Percentiles rank a stretch among this genome's conserved stretches.
Conservation (phyloP, 2,888 invertebrate genomes). For the Campopleginae sp. region DNA sequence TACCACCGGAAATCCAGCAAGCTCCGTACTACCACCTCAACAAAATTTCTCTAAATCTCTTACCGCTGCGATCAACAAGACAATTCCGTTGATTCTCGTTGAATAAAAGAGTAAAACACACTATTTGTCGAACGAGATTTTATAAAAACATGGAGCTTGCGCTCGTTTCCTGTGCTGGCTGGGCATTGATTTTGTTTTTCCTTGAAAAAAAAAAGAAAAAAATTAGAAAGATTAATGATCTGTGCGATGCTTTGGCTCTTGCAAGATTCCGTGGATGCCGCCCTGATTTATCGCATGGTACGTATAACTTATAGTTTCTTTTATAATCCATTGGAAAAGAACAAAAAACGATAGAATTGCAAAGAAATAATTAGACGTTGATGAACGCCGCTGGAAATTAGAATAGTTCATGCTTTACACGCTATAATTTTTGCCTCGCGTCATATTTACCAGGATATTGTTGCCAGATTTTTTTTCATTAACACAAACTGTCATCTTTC, state of each 20-base stretch:
- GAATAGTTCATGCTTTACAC: conserved; percentile 19
- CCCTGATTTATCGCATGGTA: conserved; percentile 81
- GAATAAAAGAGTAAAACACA: background rate
- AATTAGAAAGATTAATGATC: conserved; percentile 78
- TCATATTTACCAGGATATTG: background rate
- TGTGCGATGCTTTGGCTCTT: conserved; percentile 81
- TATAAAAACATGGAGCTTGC: conserved; percentile 71
- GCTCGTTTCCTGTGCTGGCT: conserved; percentile 76
- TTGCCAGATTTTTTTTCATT: conserved; percentile 8
- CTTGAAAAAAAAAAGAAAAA: conserved; percentile 51
- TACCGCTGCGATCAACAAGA: background rate
- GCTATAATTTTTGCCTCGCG: background rate
- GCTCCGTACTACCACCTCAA: conserved; percentile 8
- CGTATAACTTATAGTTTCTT: conserved; percentile 78
- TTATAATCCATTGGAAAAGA: conserved; percentile 4
- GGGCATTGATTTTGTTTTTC: conserved; percentile 74
- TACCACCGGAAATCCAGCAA: conserved; percentile 63
- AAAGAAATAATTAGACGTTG: conserved; percentile 1
- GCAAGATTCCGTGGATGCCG: conserved; percentile 79
- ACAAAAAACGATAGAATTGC: background rate
- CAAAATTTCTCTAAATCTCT: background rate
- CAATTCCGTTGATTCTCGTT: background rate
- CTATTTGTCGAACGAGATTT: background rate
- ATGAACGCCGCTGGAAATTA: conserved; percentile 3
- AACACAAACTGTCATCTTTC: background rate